These are phyloP conservation scores for Ypsolopha scabrella DNA, from an alignment of 2,888 invertebrate genomes.

Conservation along the genomic window DNA sequence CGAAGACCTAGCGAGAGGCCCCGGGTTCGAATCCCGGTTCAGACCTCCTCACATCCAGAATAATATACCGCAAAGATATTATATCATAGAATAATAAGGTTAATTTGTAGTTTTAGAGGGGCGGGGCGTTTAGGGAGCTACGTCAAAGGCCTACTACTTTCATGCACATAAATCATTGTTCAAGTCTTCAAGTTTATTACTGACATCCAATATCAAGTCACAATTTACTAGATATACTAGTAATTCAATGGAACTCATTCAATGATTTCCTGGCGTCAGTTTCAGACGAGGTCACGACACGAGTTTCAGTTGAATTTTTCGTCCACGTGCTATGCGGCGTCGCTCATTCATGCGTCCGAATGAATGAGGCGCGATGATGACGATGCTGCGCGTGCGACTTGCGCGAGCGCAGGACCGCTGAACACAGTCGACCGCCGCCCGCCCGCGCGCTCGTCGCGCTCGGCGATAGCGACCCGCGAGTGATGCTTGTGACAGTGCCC, in stretches of 20 bases:
- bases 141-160: too few relatives aligned
- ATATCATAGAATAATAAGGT: too few relatives aligned
- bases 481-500: background rate
- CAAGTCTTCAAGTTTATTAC: too few relatives aligned
- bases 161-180: too few relatives aligned
- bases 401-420: background rate
- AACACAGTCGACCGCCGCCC: constrained; percentile 49
- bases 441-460: constrained; percentile 51
- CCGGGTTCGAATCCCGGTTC: too few relatives aligned
- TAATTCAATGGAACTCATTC: background rate
- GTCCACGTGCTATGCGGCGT: constrained; percentile 38
- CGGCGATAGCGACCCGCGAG: constrained; percentile 28
- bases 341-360: constrained; percentile 57
- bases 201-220: background rate
- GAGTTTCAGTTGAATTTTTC: constrained; percentile 44
- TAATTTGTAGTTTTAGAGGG: too few relatives aligned
- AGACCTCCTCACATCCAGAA: too few relatives aligned
- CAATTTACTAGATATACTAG: background rate
- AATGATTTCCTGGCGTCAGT: background rate
- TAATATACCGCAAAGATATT: too few relatives aligned
- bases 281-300: constrained; percentile 8
- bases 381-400: constrained; percentile 14
- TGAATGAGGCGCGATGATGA: constrained; percentile 40
- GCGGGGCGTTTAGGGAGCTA: too few relatives aligned
- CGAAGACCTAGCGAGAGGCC: too few relatives aligned